phyloP scores from a whole-genome alignment of 1,140 invertebrate species.

The Papilio glaucus region DNA sequence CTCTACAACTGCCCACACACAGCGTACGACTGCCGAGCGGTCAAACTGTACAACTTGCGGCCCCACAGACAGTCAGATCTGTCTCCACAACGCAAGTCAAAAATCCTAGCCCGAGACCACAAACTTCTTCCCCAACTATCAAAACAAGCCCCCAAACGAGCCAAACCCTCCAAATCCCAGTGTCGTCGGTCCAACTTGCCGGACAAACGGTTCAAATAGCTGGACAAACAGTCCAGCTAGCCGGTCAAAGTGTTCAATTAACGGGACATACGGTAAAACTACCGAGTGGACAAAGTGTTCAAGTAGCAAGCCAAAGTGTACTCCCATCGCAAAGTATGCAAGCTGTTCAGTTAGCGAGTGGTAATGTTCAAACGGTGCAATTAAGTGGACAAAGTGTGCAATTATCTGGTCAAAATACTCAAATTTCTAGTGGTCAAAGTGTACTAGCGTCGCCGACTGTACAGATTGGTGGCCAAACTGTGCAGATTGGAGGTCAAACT shows the following conservation, averaged over 20 bases:
- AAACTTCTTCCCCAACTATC: slow-evolving; percentile 48
- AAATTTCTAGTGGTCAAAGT: slow-evolving; percentile 66
- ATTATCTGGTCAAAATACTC: slow-evolving; percentile 62
- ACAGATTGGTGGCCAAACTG: slow-evolving; percentile 67
- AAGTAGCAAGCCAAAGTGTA: slow-evolving; percentile 72
- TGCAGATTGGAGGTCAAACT: slow-evolving; percentile 70
- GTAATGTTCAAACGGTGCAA: slow-evolving; percentile 68
- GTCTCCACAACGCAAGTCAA: slow-evolving; percentile 53
- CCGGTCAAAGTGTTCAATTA: slow-evolving; percentile 70
- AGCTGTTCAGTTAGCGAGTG: slow-evolving; percentile 67
- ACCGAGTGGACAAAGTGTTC: slow-evolving; percentile 74
- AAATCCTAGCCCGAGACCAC: slow-evolving; percentile 48
- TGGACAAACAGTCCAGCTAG: slow-evolving; percentile 68
- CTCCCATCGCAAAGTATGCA: slow-evolving; percentile 69
- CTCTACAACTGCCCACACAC: slow-evolving; percentile 62
- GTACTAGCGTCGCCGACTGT: slow-evolving; percentile 63
- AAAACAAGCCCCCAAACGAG: slow-evolving; percentile 49
- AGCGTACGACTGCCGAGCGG: slow-evolving; percentile 70
- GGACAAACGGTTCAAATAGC: slow-evolving; percentile 73
- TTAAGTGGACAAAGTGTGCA: slow-evolving; percentile 61
- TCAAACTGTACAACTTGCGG: slow-evolving; percentile 69
- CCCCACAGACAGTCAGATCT: slow-evolving; percentile 55
- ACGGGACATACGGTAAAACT: slow-evolving; percentile 74
- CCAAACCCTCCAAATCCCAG: slow-evolving; percentile 64
- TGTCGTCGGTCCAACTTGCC: slow-evolving; percentile 67